phyloP scores from a whole-genome alignment of 2,888 invertebrate species.

The Dione juno region DNA sequence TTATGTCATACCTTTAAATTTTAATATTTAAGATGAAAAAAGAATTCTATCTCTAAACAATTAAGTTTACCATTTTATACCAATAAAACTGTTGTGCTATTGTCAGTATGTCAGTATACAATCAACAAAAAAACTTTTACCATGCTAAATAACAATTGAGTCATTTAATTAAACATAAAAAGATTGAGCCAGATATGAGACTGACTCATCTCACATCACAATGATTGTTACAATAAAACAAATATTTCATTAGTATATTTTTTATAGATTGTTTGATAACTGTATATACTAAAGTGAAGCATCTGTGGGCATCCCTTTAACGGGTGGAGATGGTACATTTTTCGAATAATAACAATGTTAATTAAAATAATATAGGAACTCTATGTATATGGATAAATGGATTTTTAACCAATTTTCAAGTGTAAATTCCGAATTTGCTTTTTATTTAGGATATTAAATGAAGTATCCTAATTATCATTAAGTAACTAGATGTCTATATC shows the following conservation, averaged over 20 bases:
- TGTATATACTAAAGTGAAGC: background rate
- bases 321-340: background rate
- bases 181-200: background rate
- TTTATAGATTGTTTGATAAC: background rate
- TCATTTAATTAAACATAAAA: slow-evolving; percentile 18
- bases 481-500: too few species aligned
- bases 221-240: background rate
- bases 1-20: too few species aligned
- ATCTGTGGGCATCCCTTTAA: background rate
- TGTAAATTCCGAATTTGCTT: too few species aligned
- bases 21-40: too few species aligned
- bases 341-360: too few species aligned
- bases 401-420: too few species aligned
- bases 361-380: too few species aligned
- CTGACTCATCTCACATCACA: slow-evolving; percentile 12
- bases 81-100: background rate
- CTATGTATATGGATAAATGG: too few species aligned
- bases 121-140: background rate
- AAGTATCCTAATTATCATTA: too few species aligned
- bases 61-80: background rate
- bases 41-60: too few species aligned
- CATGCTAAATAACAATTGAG: background rate
- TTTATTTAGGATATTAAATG: too few species aligned
- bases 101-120: background rate
- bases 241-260: slow-evolving; percentile 6